Percentiles rank a stretch among this genome's conserved stretches.
Conservation (phyloP, 2,113 vertebrate genomes). For the Eurypyga helias region DNA sequence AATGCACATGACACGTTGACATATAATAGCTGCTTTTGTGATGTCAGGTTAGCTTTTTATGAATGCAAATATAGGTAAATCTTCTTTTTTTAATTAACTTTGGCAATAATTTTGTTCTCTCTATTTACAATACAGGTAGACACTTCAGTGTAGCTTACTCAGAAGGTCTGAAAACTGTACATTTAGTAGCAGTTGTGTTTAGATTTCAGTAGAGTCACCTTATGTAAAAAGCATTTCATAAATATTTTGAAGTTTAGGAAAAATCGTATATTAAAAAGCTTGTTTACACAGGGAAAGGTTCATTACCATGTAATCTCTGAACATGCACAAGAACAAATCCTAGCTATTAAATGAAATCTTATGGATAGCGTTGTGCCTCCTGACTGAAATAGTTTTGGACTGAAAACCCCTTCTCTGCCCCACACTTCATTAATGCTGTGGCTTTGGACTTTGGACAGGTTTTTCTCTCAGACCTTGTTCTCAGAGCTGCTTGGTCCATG, state of each 20-base stretch:
- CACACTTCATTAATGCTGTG: background rate
- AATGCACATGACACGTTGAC: slow-evolving; percentile 42
- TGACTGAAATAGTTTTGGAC: background rate
- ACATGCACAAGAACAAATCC: background rate
- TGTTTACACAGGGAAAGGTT: background rate
- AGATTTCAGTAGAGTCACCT: background rate
- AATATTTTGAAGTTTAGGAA: background rate
- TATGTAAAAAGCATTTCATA: background rate
- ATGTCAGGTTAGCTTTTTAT: slow-evolving; percentile 42
- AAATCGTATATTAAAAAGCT: background rate
- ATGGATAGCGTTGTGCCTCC: background rate
- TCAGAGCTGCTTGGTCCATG: background rate
- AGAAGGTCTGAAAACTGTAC: background rate
- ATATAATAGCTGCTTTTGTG: slow-evolving; percentile 44
- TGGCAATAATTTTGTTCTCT: background rate
- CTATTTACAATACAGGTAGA: background rate
- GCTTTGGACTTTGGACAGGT: background rate
- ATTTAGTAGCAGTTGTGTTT: background rate
- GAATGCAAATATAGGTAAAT: slow-evolving; percentile 7
- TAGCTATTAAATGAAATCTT: background rate
- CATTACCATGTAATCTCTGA: background rate
- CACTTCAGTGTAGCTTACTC: background rate
- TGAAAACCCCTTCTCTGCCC: background rate
- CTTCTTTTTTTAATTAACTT: slow-evolving; percentile 45
- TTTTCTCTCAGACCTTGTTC: background rate